Conservation (phyloP, 2,113 vertebrate genomes). For the Corapipo altera region DNA sequence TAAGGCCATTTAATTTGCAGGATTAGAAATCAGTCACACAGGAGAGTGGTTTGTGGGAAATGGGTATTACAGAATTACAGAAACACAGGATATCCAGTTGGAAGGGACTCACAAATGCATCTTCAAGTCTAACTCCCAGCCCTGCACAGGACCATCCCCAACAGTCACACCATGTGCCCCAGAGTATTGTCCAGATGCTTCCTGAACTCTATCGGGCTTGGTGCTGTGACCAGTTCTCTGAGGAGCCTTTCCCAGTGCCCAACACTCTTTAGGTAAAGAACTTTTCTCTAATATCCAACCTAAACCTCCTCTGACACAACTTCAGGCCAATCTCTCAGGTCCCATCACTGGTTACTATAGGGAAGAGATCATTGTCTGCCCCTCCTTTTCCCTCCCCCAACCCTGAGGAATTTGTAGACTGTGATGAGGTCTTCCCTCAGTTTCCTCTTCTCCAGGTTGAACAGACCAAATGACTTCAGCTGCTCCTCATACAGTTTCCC, state of each 20-base stretch:
- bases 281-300: background rate
- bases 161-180: background rate
- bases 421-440: background rate
- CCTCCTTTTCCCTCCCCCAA: background rate
- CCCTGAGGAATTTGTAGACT: background rate
- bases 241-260: background rate
- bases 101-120: background rate
- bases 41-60: background rate
- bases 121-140: background rate
- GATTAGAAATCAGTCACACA: constrained; percentile 16
- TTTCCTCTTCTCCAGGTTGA: background rate
- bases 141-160: background rate
- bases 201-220: background rate
- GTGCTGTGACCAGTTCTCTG: background rate
- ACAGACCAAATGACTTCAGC: background rate
- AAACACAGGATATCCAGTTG: background rate
- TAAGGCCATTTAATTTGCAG: constrained; percentile 36
- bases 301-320: background rate
- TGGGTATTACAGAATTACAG: background rate
- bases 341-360: background rate
- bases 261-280: background rate
- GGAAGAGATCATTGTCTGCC: background rate
- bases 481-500: background rate
- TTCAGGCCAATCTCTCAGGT: background rate
- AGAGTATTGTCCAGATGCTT: background rate